A percentile compares a stretch with the other conserved stretches of the same genome.
Evolutionary conservation across 2,888 invertebrate species (phyloP).

Genomic region (Cataglyphis albicans): DNA sequence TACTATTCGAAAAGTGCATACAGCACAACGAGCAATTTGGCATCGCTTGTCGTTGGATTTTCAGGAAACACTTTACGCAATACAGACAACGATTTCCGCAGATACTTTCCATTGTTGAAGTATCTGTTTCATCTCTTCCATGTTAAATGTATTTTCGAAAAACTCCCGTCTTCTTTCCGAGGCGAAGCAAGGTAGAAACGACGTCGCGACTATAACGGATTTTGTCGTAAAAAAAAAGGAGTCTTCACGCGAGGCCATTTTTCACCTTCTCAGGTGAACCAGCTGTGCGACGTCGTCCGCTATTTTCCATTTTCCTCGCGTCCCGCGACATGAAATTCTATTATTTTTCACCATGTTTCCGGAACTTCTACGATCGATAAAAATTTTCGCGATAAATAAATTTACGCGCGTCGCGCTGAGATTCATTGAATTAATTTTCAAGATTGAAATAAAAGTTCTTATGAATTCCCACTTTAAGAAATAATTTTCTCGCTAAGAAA

Average conservation of each 20-base stretch:
- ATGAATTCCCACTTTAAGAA: neutral
- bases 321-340: neutral
- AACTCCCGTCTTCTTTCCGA: neutral
- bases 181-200: constrained; percentile 18
- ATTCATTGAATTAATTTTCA: neutral
- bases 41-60: constrained; percentile 30
- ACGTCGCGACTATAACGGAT: constrained; percentile 23
- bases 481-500: constrained; percentile 7
- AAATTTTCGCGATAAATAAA: constrained; percentile 40
- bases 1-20: constrained; percentile 1
- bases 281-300: constrained; percentile 20
- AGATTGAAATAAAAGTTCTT: neutral
- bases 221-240: constrained; percentile 31
- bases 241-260: constrained; percentile 23
- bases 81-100: neutral
- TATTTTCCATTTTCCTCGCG: constrained; percentile 28
- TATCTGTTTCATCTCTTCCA: constrained; percentile 20
- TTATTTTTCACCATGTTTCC: constrained; percentile 33
- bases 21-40: constrained; percentile 24
- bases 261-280: constrained; percentile 27
- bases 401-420: neutral
- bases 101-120: constrained; percentile 26
- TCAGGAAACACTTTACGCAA: constrained; percentile 8
- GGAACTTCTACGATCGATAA: constrained; percentile 28
- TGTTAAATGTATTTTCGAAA: neutral